Conservation (phyloP, 2,797 vertebrate genomes). For the Gila robusta region DNA sequence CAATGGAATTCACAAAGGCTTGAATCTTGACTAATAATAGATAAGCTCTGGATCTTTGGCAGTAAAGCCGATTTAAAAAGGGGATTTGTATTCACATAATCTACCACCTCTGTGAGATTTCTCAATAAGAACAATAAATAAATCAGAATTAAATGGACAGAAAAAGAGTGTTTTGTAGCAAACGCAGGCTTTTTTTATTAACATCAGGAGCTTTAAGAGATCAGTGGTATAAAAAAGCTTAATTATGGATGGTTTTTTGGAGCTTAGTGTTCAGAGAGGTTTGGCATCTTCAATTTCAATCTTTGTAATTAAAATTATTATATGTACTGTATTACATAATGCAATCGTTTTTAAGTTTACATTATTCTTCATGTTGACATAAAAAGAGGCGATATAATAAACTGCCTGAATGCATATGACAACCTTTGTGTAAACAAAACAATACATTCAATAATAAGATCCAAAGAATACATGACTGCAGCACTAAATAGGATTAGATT, state of each 20-base stretch:
- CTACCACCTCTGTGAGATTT: constrained; percentile 46
- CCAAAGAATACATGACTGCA: background rate
- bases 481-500: constrained; percentile 1
- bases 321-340: constrained; percentile 20
- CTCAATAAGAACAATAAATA: constrained; percentile 47
- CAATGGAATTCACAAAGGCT: constrained; percentile 17
- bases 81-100: constrained; percentile 54
- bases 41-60: constrained; percentile 10
- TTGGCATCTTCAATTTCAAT: constrained; percentile 5
- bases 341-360: background rate
- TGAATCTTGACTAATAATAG: constrained; percentile 24
- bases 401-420: background rate
- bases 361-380: constrained; percentile 6
- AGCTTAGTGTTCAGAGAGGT: constrained; percentile 37
- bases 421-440: constrained; percentile 3
- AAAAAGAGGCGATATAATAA: background rate
- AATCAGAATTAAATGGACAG: constrained; percentile 45
- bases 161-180: constrained; percentile 31
- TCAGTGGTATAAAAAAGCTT: constrained; percentile 37
- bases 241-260: constrained; percentile 34
- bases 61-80: constrained; percentile 50
- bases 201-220: constrained; percentile 35
- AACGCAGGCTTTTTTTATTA: constrained; percentile 31
- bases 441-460: background rate
- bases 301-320: constrained; percentile 44